Conservation (phyloP, 1,140 invertebrate genomes). For the Hyposmocoma kahamanoa region DNA sequence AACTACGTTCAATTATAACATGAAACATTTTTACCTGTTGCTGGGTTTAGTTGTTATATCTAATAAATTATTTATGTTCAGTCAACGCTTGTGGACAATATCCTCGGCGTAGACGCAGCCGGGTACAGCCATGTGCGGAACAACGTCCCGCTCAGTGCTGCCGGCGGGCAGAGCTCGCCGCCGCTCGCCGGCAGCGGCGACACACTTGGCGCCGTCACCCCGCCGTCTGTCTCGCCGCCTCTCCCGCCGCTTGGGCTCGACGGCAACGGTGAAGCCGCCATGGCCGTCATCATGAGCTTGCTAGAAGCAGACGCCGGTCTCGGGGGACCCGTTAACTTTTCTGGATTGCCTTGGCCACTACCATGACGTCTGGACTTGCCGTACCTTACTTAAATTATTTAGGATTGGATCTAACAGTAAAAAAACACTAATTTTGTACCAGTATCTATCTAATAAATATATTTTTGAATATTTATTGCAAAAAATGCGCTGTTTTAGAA, state of each 20-base stretch:
- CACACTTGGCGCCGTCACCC: constrained; percentile 7
- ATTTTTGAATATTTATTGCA: too few species aligned
- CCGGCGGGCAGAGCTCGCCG: constrained; percentile 24
- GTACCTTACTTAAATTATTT: too few species aligned
- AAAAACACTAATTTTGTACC: too few species aligned
- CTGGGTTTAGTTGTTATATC: too few species aligned
- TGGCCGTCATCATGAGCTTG: constrained; percentile 95
- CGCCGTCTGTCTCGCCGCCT: constrained; percentile 32
- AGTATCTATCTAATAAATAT: too few species aligned
- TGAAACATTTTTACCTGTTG: too few species aligned
- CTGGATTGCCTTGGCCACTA: constrained; percentile 90
- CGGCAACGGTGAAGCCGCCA: constrained; percentile 91
- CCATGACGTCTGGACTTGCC: too few species aligned
- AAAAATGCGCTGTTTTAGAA: too few species aligned
- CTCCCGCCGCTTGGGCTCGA: constrained; percentile 72
- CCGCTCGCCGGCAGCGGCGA: constrained; percentile 11
- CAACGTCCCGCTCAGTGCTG: constrained; percentile 54
- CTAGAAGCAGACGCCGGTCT: constrained; percentile 84
- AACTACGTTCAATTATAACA: too few species aligned
- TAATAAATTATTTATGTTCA: constrained; percentile 11
- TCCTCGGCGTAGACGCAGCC: constrained; percentile 26
- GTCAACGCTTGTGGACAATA: constrained; percentile 37
- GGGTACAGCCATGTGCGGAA: constrained; percentile 43
- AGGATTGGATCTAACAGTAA: too few species aligned
- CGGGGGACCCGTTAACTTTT: constrained; percentile 85